Conservation (phyloP, 2,797 vertebrate genomes). For the Microtus obscurus region DNA sequence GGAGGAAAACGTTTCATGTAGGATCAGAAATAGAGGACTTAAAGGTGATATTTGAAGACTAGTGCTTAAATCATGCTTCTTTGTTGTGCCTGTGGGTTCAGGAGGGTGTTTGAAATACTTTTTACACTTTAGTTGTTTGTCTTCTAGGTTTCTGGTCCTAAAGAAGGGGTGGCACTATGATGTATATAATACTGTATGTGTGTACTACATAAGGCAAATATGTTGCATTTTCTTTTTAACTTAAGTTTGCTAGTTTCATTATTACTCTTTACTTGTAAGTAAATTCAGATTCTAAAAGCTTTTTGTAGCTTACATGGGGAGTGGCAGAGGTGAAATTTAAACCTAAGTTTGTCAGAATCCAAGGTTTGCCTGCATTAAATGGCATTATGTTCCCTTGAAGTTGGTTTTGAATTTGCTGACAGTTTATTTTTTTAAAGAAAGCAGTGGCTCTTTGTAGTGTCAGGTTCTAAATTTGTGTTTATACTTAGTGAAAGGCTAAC, state of each 20-base stretch:
- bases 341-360: conserved; percentile 25
- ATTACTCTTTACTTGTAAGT: conserved; percentile 28
- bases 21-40: conserved; percentile 43
- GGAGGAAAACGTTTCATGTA: background rate
- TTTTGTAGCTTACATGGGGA: background rate
- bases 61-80: conserved; percentile 53
- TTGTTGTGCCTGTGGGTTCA: conserved; percentile 52
- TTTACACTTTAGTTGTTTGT: conserved; percentile 43
- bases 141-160: conserved; percentile 10
- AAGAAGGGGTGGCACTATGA: conserved; percentile 17
- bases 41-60: conserved; percentile 53
- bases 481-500: background rate
- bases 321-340: conserved; percentile 21
- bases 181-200: background rate
- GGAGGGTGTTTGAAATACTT: conserved; percentile 55
- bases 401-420: conserved; percentile 57
- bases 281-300: conserved; percentile 44
- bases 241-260: conserved; percentile 48
- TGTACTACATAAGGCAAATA: background rate
- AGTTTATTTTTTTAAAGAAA: conserved; percentile 25
- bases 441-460: conserved; percentile 14
- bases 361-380: background rate
- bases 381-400: background rate
- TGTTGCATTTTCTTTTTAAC: background rate
- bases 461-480: conserved; percentile 52